Percentiles rank a stretch among this genome's conserved stretches.
Conservation (phyloP, 2,888 invertebrate species). For the Papilio protenor region DNA sequence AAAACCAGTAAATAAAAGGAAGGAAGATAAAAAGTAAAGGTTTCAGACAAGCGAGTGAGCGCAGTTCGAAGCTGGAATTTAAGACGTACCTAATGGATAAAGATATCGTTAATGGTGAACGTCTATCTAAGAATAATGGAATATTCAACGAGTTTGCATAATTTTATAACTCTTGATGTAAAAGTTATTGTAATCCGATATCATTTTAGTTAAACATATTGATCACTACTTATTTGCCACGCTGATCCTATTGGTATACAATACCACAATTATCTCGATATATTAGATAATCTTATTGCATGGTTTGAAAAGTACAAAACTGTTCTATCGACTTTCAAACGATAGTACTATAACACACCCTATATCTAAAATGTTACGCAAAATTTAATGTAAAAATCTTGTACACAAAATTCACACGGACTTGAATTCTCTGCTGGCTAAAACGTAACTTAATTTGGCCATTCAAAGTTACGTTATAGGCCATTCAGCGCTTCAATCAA, state of each 20-base stretch:
- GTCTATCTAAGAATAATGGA: conserved; percentile 13
- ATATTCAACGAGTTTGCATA: neutral
- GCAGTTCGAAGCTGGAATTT: conserved; percentile 27
- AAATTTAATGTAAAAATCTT: neutral
- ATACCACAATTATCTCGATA: too few species aligned
- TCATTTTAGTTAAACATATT: neutral
- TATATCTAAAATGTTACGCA: too few species aligned
- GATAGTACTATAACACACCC: too few species aligned
- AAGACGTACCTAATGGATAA: conserved; percentile 25
- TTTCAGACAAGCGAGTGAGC: conserved; percentile 10
- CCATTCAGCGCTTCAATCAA: conserved; percentile 53
- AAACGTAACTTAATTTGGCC: conserved; percentile 28
- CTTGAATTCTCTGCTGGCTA: neutral
- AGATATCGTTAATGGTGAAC: conserved; percentile 30
- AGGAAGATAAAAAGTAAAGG: conserved; percentile 24
- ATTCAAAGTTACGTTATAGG: conserved; percentile 38
- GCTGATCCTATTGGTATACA: neutral
- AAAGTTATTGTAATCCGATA: neutral
- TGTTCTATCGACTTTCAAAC: too few species aligned
- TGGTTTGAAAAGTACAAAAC: too few species aligned
- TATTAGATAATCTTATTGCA: too few species aligned
- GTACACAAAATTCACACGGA: neutral
- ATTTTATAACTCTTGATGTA: neutral
- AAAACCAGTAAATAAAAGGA: conserved; percentile 15
- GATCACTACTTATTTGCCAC: neutral